Evolutionary conservation across 2,888 invertebrate species (phyloP).

Genomic region (Spicauda simplicius): DNA sequence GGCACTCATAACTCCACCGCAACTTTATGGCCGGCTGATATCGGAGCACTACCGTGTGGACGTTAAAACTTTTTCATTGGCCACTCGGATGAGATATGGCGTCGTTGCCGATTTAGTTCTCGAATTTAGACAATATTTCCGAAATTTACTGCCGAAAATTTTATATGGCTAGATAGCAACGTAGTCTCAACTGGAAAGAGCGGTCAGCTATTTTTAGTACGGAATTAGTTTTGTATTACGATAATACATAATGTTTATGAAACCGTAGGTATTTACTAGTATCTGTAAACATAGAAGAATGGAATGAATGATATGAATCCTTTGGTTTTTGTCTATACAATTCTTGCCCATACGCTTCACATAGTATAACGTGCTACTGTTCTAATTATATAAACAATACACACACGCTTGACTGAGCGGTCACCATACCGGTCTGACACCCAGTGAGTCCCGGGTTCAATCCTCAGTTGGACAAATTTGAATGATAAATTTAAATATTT

Average conservation of each 20-base stretch:
- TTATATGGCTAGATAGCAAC: conserved; percentile 33
- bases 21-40: conserved; percentile 46
- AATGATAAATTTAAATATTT: too few species aligned
- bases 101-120: conserved; percentile 51
- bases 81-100: conserved; percentile 59
- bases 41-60: conserved; percentile 54
- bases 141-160: conserved; percentile 45
- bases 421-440: too few species aligned
- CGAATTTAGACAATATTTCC: conserved; percentile 51
- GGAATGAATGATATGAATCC: too few species aligned
- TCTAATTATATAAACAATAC: too few species aligned
- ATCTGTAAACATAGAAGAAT: too few species aligned
- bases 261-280: too few species aligned
- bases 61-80: conserved; percentile 74
- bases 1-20: conserved; percentile 14
- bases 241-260: background rate
- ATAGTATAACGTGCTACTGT: too few species aligned
- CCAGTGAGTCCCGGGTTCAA: too few species aligned
- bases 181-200: conserved; percentile 7
- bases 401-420: too few species aligned
- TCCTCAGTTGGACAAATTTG: too few species aligned
- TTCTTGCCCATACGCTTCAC: too few species aligned
- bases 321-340: too few species aligned
- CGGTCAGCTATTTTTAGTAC: conserved; percentile 17
- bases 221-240: background rate